Percentiles rank a stretch among this genome's conserved stretches.
These are phyloP conservation scores for Gymnarchus niloticus DNA, from an alignment of 2,113 vertebrate species.

Conservation along the genomic window DNA sequence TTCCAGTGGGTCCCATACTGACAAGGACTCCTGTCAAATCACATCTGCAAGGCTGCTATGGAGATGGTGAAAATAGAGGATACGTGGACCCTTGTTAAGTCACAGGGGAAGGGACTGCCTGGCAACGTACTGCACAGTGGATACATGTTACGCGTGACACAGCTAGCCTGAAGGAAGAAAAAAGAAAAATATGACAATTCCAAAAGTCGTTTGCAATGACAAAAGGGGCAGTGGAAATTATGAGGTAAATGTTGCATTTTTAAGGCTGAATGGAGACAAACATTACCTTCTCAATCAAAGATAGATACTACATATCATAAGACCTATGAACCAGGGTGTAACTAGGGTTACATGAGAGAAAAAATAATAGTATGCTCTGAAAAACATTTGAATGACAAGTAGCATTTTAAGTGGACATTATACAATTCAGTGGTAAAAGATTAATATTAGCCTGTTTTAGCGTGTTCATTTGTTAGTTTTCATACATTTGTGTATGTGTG, in stretches of 20 bases:
- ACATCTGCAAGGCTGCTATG: background rate
- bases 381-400: background rate
- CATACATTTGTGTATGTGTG: constrained; percentile 4
- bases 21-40: background rate
- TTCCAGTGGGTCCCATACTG: background rate
- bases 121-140: background rate
- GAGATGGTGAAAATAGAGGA: background rate
- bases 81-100: background rate
- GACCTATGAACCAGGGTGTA: background rate
- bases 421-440: background rate
- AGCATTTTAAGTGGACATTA: background rate
- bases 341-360: background rate
- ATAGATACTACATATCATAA: constrained; percentile 1
- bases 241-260: background rate
- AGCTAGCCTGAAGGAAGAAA: background rate
- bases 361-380: background rate
- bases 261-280: background rate
- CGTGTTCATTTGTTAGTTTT: background rate
- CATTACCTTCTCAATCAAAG: background rate
- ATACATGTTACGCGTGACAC: background rate
- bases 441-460: background rate
- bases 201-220: background rate
- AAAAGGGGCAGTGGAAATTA: background rate
- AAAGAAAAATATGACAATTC: background rate
- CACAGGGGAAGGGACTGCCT: background rate